Percentiles rank a stretch among this genome's conserved stretches.
Evolutionary conservation across 2,797 vertebrate species (phyloP).

Genomic region (Uromys caudimaculatus): DNA sequence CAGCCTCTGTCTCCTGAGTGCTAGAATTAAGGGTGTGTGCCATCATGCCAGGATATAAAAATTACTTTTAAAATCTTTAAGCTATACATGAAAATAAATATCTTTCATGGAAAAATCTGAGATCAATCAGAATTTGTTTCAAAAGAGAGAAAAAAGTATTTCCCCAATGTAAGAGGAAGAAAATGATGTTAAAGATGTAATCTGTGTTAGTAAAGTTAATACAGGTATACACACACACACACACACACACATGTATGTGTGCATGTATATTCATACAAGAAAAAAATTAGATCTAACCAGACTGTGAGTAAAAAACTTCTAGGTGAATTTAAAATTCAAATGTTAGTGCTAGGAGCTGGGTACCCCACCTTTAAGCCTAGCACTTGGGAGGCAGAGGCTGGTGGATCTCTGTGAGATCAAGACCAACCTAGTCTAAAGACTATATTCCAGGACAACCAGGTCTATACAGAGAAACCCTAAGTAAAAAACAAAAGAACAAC

Average conservation of each 20-base stretch:
- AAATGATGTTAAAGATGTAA: background rate
- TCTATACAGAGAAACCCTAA: background rate
- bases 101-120: background rate
- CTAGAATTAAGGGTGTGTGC: too few species aligned
- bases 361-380: too few species aligned
- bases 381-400: too few species aligned
- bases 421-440: too few species aligned
- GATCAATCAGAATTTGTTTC: background rate
- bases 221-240: background rate
- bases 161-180: background rate
- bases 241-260: background rate
- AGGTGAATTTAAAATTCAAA: conserved; percentile 34
- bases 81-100: background rate
- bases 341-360: background rate
- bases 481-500: background rate
- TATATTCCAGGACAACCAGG: too few species aligned
- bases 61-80: background rate
- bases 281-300: conserved; percentile 8
- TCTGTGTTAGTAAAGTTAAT: background rate
- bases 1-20: too few species aligned
- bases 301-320: background rate
- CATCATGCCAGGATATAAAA: background rate
- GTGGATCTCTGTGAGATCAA: too few species aligned
- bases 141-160: background rate
- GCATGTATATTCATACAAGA: background rate